Evolutionary conservation across 2,797 vertebrate genomes (phyloP).

Genomic region (Aeoliscus strigatus): DNA sequence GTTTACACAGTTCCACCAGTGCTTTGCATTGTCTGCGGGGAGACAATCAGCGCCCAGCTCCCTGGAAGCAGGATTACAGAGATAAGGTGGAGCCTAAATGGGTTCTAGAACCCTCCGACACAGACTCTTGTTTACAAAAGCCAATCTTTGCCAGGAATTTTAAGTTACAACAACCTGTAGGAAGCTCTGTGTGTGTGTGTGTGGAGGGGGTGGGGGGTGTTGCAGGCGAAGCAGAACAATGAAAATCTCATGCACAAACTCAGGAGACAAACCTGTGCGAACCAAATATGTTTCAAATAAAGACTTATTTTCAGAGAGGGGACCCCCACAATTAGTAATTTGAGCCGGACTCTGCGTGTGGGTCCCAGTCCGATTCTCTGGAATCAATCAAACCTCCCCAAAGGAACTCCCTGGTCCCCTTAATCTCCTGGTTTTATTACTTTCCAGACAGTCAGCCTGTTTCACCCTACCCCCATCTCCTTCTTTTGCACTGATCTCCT

Average conservation of each 20-base stretch:
- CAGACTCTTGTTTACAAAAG: conserved; percentile 50
- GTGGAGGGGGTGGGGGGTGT: conserved; percentile 5
- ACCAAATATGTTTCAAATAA: conserved; percentile 74
- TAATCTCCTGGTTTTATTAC: conserved; percentile 86
- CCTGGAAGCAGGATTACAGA: conserved; percentile 62
- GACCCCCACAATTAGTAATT: conserved; percentile 80
- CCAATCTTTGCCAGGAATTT: conserved; percentile 37
- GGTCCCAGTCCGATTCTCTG: conserved; percentile 77
- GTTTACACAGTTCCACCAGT: conserved; percentile 69
- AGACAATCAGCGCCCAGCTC: conserved; percentile 68
- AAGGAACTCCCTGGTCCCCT: conserved; percentile 76
- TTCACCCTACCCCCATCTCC: conserved; percentile 78
- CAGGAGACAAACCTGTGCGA: too few relatives aligned
- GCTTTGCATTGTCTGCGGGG: conserved; percentile 72
- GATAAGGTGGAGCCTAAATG: conserved; percentile 67
- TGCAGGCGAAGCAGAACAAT: conserved; percentile 5
- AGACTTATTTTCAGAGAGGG: conserved; percentile 70
- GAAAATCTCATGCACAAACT: too few relatives aligned
- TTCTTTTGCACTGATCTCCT: conserved; percentile 79
- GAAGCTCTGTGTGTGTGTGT: too few relatives aligned
- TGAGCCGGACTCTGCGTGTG: conserved; percentile 72
- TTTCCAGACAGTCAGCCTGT: conserved; percentile 79
- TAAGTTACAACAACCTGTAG: conserved; percentile 16
- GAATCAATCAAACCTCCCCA: conserved; percentile 81
- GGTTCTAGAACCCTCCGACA: conserved; percentile 58